Conservation (phyloP, 1,140 invertebrate species). For the Eriosoma lanigerum region DNA sequence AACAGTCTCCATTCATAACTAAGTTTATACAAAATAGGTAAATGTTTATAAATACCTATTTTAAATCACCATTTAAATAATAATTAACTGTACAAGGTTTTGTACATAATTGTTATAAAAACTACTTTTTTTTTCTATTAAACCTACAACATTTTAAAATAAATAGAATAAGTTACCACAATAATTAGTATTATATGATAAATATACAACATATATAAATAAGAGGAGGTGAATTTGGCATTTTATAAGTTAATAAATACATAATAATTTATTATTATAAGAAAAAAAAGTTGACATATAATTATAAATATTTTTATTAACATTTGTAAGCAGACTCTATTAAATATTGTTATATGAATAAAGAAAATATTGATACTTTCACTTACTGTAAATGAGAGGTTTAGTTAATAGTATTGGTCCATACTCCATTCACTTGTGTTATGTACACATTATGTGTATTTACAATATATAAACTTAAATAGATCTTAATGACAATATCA, state of each 20-base stretch:
- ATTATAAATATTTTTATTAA: no score
- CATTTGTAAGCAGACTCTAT: slow-evolving; percentile 13
- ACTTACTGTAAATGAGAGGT: slow-evolving; percentile 36
- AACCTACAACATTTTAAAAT: neutral
- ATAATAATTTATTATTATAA: neutral
- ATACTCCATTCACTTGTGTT: slow-evolving; percentile 44
- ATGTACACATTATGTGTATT: neutral
- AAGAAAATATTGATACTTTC: slow-evolving; percentile 48
- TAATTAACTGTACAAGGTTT: slow-evolving; percentile 39
- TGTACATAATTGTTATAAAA: slow-evolving; percentile 43
- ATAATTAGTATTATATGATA: slow-evolving; percentile 13
- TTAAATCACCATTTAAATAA: slow-evolving; percentile 47
- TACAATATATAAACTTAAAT: slow-evolving; percentile 36
- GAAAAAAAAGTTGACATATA: no score
- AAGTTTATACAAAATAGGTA: slow-evolving; percentile 37
- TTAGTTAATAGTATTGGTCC: slow-evolving; percentile 27
- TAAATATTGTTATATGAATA: slow-evolving; percentile 29
- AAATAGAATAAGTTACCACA: slow-evolving; percentile 35
- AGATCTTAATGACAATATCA: slow-evolving; percentile 15
- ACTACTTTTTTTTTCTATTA: slow-evolving; percentile 19
- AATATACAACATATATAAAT: slow-evolving; percentile 4
- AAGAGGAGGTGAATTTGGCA: slow-evolving; percentile 38
- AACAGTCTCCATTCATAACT: slow-evolving; percentile 52
- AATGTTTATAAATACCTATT: slow-evolving; percentile 18
- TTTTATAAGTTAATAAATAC: slow-evolving; percentile 16